phyloP scores from a whole-genome alignment of 2,113 vertebrate species.

The Malurus alboscapulatus region DNA sequence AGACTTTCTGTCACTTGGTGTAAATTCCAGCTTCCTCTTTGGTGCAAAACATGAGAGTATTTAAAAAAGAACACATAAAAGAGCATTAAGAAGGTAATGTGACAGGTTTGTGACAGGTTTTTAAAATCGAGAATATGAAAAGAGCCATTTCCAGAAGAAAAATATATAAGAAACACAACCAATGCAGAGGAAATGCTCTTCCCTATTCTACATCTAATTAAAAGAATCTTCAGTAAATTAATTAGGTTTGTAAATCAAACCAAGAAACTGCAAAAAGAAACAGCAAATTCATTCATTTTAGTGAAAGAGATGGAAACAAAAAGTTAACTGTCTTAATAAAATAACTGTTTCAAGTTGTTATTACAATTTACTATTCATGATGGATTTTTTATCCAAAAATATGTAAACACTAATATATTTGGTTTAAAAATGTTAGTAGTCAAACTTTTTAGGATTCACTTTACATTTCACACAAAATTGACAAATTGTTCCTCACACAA shows the following conservation, averaged over 20 bases:
- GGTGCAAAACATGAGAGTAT: background rate
- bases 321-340: background rate
- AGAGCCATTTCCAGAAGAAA: background rate
- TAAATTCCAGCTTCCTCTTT: constrained; percentile 17
- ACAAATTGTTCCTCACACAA: background rate
- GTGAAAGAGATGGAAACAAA: background rate
- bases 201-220: background rate
- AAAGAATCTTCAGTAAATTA: background rate
- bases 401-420: background rate
- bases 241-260: background rate
- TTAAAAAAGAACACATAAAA: constrained; percentile 9
- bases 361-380: background rate
- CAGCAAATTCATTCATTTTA: background rate
- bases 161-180: background rate
- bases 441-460: background rate
- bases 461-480: background rate
- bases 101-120: background rate
- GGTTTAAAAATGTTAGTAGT: background rate
- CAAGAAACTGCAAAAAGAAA: background rate
- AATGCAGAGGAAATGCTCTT: background rate
- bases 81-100: background rate
- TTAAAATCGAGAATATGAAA: background rate
- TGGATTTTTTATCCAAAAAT: background rate
- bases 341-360: background rate
- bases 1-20: background rate